Conservation (phyloP, 2,888 invertebrate species). For the Coenonympha arcania region DNA sequence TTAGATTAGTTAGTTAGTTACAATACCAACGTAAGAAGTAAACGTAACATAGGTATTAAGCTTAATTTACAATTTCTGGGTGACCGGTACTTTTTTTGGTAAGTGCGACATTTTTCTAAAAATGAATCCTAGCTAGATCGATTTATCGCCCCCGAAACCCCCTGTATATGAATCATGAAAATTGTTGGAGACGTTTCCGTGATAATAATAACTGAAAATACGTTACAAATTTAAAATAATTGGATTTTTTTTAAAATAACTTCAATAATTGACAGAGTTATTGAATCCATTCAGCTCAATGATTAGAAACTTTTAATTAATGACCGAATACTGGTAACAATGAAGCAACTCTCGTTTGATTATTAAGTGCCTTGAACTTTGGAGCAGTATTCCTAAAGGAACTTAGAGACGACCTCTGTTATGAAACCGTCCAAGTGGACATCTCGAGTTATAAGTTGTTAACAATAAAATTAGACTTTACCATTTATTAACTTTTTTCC, state of each 20-base stretch:
- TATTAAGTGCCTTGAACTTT: slow-evolving; percentile 5
- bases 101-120: too few species aligned
- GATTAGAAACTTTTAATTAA: slow-evolving; percentile 13
- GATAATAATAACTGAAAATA: too few species aligned
- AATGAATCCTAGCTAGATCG: too few species aligned
- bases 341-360: slow-evolving; percentile 2
- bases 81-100: too few species aligned
- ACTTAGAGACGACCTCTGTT: not conserved
- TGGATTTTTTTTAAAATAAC: not conserved
- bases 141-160: too few species aligned
- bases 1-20: too few species aligned
- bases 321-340: slow-evolving; percentile 1
- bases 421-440: not conserved
- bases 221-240: not conserved
- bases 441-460: not conserved
- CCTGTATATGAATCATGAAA: too few species aligned
- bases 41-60: too few species aligned
- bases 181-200: too few species aligned
- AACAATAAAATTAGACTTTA: not conserved
- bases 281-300: slow-evolving; percentile 4
- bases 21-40: too few species aligned
- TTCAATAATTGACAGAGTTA: slow-evolving; percentile 1
- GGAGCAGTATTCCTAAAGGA: not conserved
- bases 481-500: not conserved
- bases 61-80: too few species aligned